Conservation (phyloP, 2,888 invertebrate genomes). For the Norana najaformis region DNA sequence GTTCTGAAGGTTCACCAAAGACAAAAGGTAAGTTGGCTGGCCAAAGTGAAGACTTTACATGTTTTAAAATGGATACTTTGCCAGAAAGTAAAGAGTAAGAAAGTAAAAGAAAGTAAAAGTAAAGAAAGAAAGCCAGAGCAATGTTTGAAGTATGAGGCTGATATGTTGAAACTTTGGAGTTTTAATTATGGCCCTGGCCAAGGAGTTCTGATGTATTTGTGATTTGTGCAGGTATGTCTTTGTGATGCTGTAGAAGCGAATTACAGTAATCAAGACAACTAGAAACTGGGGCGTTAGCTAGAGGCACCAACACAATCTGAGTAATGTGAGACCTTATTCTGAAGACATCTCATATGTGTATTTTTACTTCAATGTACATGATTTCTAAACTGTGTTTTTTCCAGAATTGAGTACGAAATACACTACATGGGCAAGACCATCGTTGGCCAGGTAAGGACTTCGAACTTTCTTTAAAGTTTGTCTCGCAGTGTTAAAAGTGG, state of each 20-base stretch:
- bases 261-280: not conserved
- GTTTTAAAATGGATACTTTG: no score
- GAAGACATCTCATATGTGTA: not conserved
- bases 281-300: not conserved
- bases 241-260: not conserved
- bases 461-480: not conserved
- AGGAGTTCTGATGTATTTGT: not conserved
- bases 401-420: not conserved
- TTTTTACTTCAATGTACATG: not conserved
- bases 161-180: no score
- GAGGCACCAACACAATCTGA: no score
- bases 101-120: no score
- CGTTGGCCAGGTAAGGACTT: conserved; percentile 17
- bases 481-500: no score
- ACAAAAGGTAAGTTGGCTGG: no score
- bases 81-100: no score
- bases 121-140: no score
- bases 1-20: no score
- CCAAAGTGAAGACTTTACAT: no score
- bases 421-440: conserved; percentile 10
- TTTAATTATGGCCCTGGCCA: not conserved
- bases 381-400: not conserved
- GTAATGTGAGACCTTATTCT: no score
- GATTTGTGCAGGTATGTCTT: not conserved
- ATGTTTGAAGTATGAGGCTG: no score